phyloP scores from a whole-genome alignment of 2,888 invertebrate genomes.

The Coelinius sp. region DNA sequence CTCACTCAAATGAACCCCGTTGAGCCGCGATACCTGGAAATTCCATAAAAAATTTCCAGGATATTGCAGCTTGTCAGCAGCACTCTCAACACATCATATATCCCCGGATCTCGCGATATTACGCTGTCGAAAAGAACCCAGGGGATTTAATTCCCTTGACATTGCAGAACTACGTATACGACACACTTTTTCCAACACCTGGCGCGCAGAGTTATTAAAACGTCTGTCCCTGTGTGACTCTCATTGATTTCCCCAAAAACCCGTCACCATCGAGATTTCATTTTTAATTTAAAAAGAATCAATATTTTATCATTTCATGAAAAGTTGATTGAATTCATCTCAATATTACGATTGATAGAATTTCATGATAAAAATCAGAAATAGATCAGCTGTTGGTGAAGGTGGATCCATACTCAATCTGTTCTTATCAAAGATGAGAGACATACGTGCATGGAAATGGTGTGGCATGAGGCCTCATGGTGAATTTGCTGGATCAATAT shows the following conservation, averaged over 20 bases:
- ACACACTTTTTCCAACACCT: slow-evolving; percentile 25
- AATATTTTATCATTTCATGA: neutral
- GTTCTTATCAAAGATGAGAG: neutral
- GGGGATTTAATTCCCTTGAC: slow-evolving; percentile 33
- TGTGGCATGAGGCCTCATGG: neutral
- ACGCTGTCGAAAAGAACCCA: slow-evolving; percentile 30
- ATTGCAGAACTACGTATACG: slow-evolving; percentile 11
- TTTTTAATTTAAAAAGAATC: neutral
- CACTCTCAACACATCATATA: slow-evolving; percentile 1
- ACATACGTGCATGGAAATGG: neutral
- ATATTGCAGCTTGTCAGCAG: slow-evolving; percentile 7
- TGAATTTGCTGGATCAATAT: neutral
- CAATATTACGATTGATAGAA: neutral
- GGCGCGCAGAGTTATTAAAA: slow-evolving; percentile 22
- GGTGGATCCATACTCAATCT: neutral
- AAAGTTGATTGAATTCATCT: neutral
- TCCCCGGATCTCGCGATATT: slow-evolving; percentile 22
- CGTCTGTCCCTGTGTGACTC: neutral
- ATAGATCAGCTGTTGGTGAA: neutral
- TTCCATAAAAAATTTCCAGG: neutral
- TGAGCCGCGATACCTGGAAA: neutral
- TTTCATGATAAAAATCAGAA: neutral
- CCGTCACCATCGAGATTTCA: neutral
- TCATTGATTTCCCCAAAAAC: neutral
- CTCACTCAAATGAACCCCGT: neutral